Conservation (phyloP, 1,140 invertebrate genomes). For the Drosophila littoralis region DNA sequence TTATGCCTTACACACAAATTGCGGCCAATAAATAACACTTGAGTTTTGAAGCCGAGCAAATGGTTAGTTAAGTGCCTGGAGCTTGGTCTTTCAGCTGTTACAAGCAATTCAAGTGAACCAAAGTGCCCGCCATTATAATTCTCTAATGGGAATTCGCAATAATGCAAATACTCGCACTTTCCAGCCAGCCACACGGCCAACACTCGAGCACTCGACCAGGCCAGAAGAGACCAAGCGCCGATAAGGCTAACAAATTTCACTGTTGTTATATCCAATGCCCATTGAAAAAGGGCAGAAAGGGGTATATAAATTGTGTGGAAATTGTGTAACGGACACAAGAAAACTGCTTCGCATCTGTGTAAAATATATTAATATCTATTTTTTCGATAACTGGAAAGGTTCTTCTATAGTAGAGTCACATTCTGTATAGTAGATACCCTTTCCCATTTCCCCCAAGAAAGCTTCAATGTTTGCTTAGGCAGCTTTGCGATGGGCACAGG, state of each 20-base stretch:
- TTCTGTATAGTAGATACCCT: no score
- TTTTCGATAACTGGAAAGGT: no score
- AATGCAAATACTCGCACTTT: constrained; percentile 46
- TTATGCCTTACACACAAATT: constrained; percentile 7
- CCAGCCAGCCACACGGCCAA: constrained; percentile 4
- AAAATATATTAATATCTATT: no score
- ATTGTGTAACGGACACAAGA: no score
- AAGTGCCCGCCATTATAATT: constrained; percentile 42
- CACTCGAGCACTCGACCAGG: constrained; percentile 18
- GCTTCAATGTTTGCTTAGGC: neutral
- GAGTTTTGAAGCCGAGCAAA: neutral
- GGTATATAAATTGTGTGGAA: no score
- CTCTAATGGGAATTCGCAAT: constrained; percentile 43
- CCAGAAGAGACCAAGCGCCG: constrained; percentile 21
- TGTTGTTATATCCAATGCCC: constrained; percentile 13
- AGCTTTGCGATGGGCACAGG: neutral
- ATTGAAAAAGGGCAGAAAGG: no score
- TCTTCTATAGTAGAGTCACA: no score
- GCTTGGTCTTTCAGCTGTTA: constrained; percentile 29
- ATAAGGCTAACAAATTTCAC: constrained; percentile 61
- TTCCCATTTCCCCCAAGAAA: no score
- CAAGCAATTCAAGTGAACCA: constrained; percentile 36
- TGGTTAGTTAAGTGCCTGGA: constrained; percentile 17
- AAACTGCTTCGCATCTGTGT: no score
- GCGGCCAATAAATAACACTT: constrained; percentile 20